Conservation (phyloP, 2,113 vertebrate genomes). For the Mobula hypostoma region DNA sequence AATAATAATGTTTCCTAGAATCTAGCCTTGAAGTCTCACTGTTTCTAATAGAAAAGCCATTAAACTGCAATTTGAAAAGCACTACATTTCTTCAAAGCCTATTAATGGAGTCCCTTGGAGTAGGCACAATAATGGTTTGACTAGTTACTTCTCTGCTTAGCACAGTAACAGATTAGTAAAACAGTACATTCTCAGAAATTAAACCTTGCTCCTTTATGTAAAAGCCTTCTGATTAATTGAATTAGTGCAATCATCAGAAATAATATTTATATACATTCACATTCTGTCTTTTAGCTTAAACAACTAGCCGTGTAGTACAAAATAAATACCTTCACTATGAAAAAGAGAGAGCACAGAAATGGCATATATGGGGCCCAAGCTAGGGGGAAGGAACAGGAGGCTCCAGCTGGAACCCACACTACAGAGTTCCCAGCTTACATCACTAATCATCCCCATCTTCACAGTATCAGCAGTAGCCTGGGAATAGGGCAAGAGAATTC, state of each 20-base stretch:
- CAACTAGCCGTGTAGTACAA: background rate
- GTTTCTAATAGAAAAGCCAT: background rate
- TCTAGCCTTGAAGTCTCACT: background rate
- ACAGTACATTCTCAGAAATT: background rate
- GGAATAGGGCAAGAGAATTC: background rate
- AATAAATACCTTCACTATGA: constrained; percentile 1
- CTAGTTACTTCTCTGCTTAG: background rate
- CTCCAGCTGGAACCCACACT: background rate
- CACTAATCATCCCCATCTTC: background rate
- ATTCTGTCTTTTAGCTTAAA: background rate
- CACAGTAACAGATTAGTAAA: background rate
- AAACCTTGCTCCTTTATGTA: background rate
- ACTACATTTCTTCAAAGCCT: constrained; percentile 10
- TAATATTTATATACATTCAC: background rate
- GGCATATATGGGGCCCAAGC: background rate
- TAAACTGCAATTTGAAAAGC: background rate
- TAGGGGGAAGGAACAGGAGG: background rate
- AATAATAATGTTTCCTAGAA: background rate
- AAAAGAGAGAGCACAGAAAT: background rate
- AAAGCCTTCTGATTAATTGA: background rate
- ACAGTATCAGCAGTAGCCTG: background rate
- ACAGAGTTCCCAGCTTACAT: background rate
- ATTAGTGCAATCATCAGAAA: background rate
- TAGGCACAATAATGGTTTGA: background rate
- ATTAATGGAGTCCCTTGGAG: background rate